Evolutionary conservation across 2,888 invertebrate genomes (phyloP).

Genomic region (Athalia cordata): DNA sequence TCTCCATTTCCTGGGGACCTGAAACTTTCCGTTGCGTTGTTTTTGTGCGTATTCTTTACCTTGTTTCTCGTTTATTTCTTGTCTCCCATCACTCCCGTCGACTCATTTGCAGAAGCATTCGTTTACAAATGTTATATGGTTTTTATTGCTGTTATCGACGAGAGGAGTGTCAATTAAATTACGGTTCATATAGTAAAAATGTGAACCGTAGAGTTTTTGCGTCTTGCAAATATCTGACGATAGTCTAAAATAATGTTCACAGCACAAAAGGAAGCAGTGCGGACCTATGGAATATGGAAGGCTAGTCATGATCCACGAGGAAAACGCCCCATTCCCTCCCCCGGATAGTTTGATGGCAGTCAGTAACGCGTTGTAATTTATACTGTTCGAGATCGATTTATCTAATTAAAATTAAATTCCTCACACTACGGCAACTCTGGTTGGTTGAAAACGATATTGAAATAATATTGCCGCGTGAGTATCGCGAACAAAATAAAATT

Average conservation of each 20-base stretch:
- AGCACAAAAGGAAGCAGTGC: slow-evolving; percentile 72
- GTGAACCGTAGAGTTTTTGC: neutral
- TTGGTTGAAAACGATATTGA: neutral
- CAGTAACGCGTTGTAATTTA: slow-evolving; percentile 5
- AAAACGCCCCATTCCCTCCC: slow-evolving; percentile 81
- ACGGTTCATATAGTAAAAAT: neutral
- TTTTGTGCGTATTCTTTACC: neutral
- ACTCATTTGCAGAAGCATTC: too few relatives aligned
- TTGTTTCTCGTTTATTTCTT: slow-evolving; percentile 6
- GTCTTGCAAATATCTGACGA: slow-evolving; percentile 22
- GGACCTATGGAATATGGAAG: slow-evolving; percentile 75
- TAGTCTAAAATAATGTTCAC: slow-evolving; percentile 54
- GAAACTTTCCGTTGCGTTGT: slow-evolving; percentile 11
- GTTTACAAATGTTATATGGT: neutral
- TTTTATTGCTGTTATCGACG: neutral
- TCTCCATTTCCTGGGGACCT: neutral
- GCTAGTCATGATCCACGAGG: slow-evolving; percentile 82
- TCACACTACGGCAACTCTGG: neutral
- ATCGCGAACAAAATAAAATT: neutral
- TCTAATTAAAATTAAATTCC: neutral
- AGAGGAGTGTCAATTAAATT: neutral
- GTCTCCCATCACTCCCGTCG: neutral
- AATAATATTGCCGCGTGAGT: neutral
- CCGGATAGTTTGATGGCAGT: slow-evolving; percentile 55
- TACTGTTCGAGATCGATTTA: slow-evolving; percentile 5